Evolutionary conservation across 1,140 invertebrate species (phyloP).

Genomic region (Eumaeus atala): DNA sequence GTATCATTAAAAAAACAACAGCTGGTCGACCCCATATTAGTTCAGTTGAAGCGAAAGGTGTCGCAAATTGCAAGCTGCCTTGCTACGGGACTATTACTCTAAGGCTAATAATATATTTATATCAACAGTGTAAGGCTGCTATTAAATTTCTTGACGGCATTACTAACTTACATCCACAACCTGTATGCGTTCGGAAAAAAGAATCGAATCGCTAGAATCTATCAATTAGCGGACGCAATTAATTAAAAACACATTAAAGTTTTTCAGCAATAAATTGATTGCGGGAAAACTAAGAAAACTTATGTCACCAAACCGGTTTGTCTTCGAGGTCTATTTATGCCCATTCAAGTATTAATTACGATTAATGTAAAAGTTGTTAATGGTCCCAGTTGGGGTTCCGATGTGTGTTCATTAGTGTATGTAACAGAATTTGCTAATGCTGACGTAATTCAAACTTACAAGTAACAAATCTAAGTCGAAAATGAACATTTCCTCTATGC

Average conservation of each 20-base stretch:
- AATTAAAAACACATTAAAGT: conserved; percentile 51
- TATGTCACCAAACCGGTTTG: conserved; percentile 30
- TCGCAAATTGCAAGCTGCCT: conserved; percentile 37
- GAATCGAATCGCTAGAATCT: conserved; percentile 24
- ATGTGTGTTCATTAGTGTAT: conserved; percentile 23
- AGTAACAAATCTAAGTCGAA: conserved; percentile 29
- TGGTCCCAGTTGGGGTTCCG: conserved; percentile 23
- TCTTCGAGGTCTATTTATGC: conserved; percentile 28
- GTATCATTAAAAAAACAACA: conserved; percentile 49
- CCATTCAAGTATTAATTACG: conserved; percentile 37
- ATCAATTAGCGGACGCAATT: conserved; percentile 34
- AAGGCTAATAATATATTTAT: conserved; percentile 31
- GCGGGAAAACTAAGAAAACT: conserved; percentile 44
- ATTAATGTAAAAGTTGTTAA: conserved; percentile 45
- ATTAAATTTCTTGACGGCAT: conserved; percentile 39
- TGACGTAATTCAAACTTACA: neutral
- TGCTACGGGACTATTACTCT: conserved; percentile 29
- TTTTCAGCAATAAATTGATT: conserved; percentile 38
- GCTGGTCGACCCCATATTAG: conserved; percentile 48
- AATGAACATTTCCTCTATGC: conserved; percentile 33
- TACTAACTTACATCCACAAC: conserved; percentile 20
- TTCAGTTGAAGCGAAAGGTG: conserved; percentile 45
- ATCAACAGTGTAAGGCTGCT: conserved; percentile 29
- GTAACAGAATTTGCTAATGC: conserved; percentile 6
- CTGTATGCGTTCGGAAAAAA: conserved; percentile 30